These are phyloP conservation scores for Lepus timidus DNA, from an alignment of 2,113 vertebrate species.

Conservation along the genomic window DNA sequence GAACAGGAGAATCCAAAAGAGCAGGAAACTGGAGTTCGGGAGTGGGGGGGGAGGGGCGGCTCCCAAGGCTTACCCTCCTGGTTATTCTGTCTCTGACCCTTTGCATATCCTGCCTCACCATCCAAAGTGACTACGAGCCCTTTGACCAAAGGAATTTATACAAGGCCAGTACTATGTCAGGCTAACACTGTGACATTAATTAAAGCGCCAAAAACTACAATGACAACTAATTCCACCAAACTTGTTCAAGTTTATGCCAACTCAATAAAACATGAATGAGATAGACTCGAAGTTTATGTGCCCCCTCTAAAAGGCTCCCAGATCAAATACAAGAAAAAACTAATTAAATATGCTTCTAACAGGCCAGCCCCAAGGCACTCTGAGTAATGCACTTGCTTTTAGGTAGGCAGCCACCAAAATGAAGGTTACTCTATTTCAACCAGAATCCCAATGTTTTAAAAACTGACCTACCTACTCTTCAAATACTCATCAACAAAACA, in stretches of 20 bases:
- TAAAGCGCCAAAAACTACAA: constrained; percentile 29
- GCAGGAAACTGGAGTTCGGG: constrained; percentile 64
- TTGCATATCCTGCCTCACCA: constrained; percentile 40
- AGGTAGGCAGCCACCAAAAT: constrained; percentile 57
- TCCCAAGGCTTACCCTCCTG: constrained; percentile 52
- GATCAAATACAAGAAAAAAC: constrained; percentile 55
- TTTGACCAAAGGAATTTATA: constrained; percentile 59
- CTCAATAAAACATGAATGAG: constrained; percentile 44
- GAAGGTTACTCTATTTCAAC: constrained; percentile 56
- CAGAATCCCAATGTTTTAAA: constrained; percentile 41
- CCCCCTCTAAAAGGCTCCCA: constrained; percentile 42
- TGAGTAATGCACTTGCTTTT: constrained; percentile 20
- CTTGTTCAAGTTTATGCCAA: constrained; percentile 53
- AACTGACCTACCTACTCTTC: constrained; percentile 65
- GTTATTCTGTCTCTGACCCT: constrained; percentile 50
- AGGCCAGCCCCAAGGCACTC: constrained; percentile 45
- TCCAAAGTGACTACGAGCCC: background rate
- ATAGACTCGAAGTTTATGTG: constrained; percentile 50
- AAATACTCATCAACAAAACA: constrained; percentile 57
- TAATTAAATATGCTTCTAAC: background rate
- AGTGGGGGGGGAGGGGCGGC: constrained; percentile 12
- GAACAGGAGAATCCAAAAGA: constrained; percentile 55
- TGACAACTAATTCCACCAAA: background rate
- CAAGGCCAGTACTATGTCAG: constrained; percentile 16
- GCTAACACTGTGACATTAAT: constrained; percentile 29